Percentiles rank a stretch among this genome's conserved stretches.
Conservation (phyloP, 2,113 vertebrate genomes). For the Brachypodius melanocephalos region DNA sequence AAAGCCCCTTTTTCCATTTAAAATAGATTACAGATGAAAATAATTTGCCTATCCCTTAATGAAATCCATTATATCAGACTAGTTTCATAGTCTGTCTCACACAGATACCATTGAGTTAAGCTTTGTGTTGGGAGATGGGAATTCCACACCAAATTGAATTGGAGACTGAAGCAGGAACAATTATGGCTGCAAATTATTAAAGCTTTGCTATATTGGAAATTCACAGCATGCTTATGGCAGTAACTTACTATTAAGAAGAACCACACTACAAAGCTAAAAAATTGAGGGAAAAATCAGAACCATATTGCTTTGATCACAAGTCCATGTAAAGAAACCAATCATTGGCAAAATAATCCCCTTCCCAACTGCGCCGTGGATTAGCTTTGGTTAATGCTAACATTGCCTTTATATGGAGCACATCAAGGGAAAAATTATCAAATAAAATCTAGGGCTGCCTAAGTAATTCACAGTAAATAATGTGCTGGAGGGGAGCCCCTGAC, state of each 20-base stretch:
- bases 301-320: conserved; percentile 49
- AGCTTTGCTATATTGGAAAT: conserved; percentile 41
- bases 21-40: conserved; percentile 43
- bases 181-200: conserved; percentile 54
- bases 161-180: conserved; percentile 48
- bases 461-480: conserved; percentile 28
- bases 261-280: conserved; percentile 27
- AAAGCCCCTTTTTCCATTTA: background rate
- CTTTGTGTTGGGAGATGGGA: conserved; percentile 43
- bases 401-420: background rate
- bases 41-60: conserved; percentile 40
- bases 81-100: conserved; percentile 49
- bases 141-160: conserved; percentile 56
- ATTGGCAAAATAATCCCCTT: conserved; percentile 56
- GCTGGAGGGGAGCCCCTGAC: background rate
- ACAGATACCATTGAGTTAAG: conserved; percentile 34
- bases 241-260: conserved; percentile 14
- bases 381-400: conserved; percentile 41
- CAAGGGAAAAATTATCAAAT: conserved; percentile 46
- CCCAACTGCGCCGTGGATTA: background rate
- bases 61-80: conserved; percentile 36
- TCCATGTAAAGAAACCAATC: conserved; percentile 33
- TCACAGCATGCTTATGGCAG: background rate
- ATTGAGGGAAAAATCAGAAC: conserved; percentile 2
- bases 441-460: conserved; percentile 26